These are phyloP conservation scores for Theropithecus gelada DNA, from an alignment of 2,113 vertebrate genomes.

Conservation along the genomic window DNA sequence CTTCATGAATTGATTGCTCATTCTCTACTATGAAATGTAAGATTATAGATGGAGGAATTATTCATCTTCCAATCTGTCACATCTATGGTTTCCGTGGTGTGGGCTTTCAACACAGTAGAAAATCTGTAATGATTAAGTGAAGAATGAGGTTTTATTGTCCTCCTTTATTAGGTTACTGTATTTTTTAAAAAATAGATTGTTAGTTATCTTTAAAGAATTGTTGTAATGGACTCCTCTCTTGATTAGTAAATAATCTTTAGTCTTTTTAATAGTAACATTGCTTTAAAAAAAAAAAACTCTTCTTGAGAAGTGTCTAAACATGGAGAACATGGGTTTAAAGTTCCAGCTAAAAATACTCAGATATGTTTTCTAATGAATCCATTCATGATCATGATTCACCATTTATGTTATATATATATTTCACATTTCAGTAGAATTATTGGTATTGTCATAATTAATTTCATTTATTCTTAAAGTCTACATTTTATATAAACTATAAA, in stretches of 20 bases:
- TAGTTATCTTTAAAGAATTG: background rate
- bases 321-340: background rate
- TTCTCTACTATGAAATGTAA: background rate
- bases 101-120: background rate
- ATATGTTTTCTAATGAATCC: background rate
- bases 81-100: background rate
- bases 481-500: conserved; percentile 7
- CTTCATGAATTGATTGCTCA: background rate
- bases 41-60: background rate
- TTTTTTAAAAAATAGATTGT: background rate
- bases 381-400: background rate
- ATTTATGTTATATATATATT: background rate
- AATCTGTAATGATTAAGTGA: background rate
- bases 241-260: background rate
- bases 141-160: background rate
- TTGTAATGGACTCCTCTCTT: background rate
- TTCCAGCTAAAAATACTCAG: background rate
- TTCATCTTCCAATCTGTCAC: background rate
- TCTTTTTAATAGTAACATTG: background rate
- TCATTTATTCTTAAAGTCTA: background rate
- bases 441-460: background rate
- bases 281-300: conserved; percentile 16
- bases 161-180: background rate
- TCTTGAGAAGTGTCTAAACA: background rate
- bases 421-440: conserved; percentile 16